phyloP scores from a whole-genome alignment of 2,113 vertebrate genomes.

The Rana temporaria region DNA sequence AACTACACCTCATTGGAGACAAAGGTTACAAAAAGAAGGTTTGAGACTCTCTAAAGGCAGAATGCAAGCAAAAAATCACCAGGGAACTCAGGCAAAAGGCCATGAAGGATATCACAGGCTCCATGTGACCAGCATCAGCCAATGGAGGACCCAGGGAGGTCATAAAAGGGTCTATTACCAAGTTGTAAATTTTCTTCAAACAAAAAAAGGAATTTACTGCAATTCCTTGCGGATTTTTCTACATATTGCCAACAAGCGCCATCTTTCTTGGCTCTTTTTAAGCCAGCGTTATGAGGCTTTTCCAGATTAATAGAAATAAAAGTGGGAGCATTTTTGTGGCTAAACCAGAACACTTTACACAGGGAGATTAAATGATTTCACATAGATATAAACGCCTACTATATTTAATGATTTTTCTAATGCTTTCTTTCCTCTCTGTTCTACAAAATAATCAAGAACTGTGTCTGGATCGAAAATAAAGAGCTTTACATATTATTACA shows the following conservation, averaged over 20 bases:
- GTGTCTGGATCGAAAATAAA: background rate
- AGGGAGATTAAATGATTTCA: constrained; percentile 15
- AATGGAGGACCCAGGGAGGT: constrained; percentile 95
- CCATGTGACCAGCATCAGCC: constrained; percentile 98
- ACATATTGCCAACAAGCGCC: constrained; percentile 85
- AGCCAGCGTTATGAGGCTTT: constrained; percentile 6
- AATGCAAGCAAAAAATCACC: constrained; percentile 90
- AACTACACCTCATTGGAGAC: constrained; percentile 78
- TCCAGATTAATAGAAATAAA: constrained; percentile 24
- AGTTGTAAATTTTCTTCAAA: constrained; percentile 99
- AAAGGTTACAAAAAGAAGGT: constrained; percentile 86
- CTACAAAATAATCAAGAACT: background rate
- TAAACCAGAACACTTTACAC: background rate
- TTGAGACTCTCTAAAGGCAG: constrained; percentile 86
- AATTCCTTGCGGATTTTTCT: constrained; percentile 88
- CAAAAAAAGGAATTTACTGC: constrained; percentile 99
- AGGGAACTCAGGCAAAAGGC: constrained; percentile 95
- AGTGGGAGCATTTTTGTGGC: background rate
- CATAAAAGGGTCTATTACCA: constrained; percentile 98
- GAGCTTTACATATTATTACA: background rate
- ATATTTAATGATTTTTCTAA: background rate
- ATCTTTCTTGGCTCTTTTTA: constrained; percentile 71
- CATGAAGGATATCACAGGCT: constrained; percentile 93
- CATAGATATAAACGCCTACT: constrained; percentile 6
- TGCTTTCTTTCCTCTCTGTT: background rate